These are phyloP conservation scores for Papilio gigon DNA, from an alignment of 2,888 invertebrate genomes.

Conservation along the genomic window DNA sequence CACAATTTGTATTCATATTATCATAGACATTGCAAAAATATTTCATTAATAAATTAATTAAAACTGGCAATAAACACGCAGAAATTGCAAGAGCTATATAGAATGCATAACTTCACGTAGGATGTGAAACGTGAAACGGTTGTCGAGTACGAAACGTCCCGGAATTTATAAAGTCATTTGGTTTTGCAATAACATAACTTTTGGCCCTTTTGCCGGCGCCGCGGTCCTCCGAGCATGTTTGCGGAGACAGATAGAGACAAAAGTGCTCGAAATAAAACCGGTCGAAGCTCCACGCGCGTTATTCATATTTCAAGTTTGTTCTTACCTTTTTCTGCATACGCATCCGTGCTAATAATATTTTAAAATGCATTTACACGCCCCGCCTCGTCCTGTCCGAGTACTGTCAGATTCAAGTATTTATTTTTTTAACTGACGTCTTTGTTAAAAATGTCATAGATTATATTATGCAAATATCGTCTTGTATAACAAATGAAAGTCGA, in stretches of 20 bases:
- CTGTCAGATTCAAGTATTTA: slow-evolving; percentile 12
- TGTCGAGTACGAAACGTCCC: slow-evolving; percentile 60
- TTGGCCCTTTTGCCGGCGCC: slow-evolving; percentile 59
- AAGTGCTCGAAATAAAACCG: slow-evolving; percentile 43
- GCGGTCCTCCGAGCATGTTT: slow-evolving; percentile 46
- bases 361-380: slow-evolving; percentile 33
- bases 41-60: slow-evolving; percentile 49
- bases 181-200: slow-evolving; percentile 66
- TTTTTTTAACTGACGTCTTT: slow-evolving; percentile 26
- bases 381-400: slow-evolving; percentile 7
- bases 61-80: slow-evolving; percentile 23
- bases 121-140: slow-evolving; percentile 50
- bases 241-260: slow-evolving; percentile 42
- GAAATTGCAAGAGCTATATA: slow-evolving; percentile 42
- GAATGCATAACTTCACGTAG: slow-evolving; percentile 60
- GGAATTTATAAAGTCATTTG: slow-evolving; percentile 65
- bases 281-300: slow-evolving; percentile 34
- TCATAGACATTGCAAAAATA: neutral
- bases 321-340: slow-evolving; percentile 36
- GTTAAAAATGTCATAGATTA: slow-evolving; percentile 37
- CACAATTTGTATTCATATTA: neutral
- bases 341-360: slow-evolving; percentile 38
- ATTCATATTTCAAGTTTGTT: slow-evolving; percentile 39
- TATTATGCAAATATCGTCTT: slow-evolving; percentile 55
- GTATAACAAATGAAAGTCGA: slow-evolving; percentile 77